Conservation (phyloP, 2,888 invertebrate species). For the Papilio elwesi region DNA sequence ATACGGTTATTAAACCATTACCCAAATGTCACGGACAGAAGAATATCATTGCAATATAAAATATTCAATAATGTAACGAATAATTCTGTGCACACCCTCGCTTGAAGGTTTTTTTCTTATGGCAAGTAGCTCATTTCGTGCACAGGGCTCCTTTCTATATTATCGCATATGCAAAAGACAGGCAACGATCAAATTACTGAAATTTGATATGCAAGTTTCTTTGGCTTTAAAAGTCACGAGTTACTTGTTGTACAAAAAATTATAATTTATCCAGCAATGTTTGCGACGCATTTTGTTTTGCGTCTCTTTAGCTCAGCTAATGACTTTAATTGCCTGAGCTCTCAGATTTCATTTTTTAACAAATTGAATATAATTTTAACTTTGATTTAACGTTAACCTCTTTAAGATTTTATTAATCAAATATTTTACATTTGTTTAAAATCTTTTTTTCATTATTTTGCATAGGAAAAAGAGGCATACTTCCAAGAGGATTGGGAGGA, state of each 20-base stretch:
- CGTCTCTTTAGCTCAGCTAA: not conserved
- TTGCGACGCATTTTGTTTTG: not conserved
- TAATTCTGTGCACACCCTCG: too few relatives aligned
- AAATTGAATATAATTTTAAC: not conserved
- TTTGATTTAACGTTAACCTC: not conserved
- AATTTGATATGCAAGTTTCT: not conserved
- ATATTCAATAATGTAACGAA: too few relatives aligned
- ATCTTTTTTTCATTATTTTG: too few relatives aligned
- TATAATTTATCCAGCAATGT: conserved; percentile 3
- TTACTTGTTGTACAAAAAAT: not conserved
- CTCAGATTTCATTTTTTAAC: not conserved
- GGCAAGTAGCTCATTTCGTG: too few relatives aligned
- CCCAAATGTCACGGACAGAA: too few relatives aligned
- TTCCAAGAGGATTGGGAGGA: too few relatives aligned
- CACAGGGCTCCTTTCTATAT: not conserved
- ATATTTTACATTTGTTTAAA: too few relatives aligned
- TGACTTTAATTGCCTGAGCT: not conserved
- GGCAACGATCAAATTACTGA: conserved; percentile 2
- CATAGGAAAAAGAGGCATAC: too few relatives aligned
- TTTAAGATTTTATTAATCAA: not conserved
- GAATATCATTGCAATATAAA: too few relatives aligned
- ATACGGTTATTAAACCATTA: too few relatives aligned
- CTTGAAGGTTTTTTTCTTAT: too few relatives aligned
- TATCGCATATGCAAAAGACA: conserved; percentile 4
- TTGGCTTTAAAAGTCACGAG: not conserved